Evolutionary conservation across 2,797 vertebrate species (phyloP).

Genomic region (Novumbra hubbsi): DNA sequence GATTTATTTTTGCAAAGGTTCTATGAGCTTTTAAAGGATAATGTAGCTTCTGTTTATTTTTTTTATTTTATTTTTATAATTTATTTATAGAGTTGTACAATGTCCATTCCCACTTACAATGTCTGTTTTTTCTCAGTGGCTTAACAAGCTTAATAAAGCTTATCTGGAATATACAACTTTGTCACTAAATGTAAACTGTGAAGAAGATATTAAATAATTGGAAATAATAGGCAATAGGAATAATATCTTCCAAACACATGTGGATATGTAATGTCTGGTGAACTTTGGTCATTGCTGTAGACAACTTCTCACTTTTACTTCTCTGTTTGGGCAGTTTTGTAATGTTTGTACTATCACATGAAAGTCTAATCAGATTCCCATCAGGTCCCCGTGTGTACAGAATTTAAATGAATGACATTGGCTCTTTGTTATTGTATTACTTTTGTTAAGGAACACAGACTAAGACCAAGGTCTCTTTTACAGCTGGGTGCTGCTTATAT

Average conservation of each 20-base stretch:
- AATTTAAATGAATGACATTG: background rate
- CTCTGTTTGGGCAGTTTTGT: background rate
- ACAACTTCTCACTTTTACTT: background rate
- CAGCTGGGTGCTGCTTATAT: too few relatives aligned
- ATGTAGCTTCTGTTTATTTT: conserved; percentile 51
- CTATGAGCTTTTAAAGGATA: conserved; percentile 56
- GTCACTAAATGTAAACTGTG: background rate
- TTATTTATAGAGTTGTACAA: conserved; percentile 65
- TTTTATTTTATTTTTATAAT: conserved; percentile 50
- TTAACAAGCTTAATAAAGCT: conserved; percentile 52
- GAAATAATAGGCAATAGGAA: background rate
- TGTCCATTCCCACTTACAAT: conserved; percentile 45
- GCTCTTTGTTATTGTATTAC: too few relatives aligned
- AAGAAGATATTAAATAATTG: background rate
- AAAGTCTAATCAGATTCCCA: background rate
- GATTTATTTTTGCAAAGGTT: conserved; percentile 58
- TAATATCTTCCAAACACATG: background rate
- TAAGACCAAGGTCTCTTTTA: too few relatives aligned
- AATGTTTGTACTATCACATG: background rate
- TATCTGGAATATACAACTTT: conserved; percentile 23
- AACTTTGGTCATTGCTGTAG: background rate
- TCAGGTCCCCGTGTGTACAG: background rate
- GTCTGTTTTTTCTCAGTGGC: conserved; percentile 42
- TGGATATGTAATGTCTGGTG: background rate
- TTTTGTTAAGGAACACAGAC: too few relatives aligned